Evolutionary conservation across 2,113 vertebrate genomes (phyloP).

Genomic region (Erinaceus europaeus): DNA sequence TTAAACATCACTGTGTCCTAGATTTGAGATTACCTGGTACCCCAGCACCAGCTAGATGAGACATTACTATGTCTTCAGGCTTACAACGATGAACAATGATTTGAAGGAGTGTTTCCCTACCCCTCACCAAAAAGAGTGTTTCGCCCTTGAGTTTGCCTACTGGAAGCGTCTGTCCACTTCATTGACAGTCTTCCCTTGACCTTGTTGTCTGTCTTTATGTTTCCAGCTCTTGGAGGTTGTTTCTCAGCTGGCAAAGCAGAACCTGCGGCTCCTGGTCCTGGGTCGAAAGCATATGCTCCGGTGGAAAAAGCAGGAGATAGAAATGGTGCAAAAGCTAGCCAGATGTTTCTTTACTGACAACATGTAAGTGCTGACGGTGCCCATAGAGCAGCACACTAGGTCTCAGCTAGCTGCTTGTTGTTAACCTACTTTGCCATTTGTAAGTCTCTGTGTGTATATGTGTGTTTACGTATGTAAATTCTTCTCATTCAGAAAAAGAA

Average conservation of each 20-base stretch:
- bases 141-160: neutral
- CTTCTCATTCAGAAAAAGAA: neutral
- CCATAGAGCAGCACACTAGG: neutral
- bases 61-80: neutral
- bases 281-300: conserved; percentile 96
- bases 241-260: conserved; percentile 82
- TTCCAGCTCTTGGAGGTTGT: conserved; percentile 89
- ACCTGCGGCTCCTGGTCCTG: conserved; percentile 88
- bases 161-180: neutral
- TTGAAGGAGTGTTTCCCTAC: conserved; percentile 26
- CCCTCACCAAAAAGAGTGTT: neutral
- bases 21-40: neutral
- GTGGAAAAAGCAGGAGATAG: conserved; percentile 88
- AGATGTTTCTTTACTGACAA: conserved; percentile 96
- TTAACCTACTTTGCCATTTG: neutral
- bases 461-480: neutral
- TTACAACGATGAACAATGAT: conserved; percentile 10
- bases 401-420: neutral
- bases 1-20: no score
- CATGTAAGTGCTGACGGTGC: conserved; percentile 85
- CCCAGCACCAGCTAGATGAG: neutral
- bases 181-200: conserved; percentile 1
- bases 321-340: conserved; percentile 85
- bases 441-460: neutral
- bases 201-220: conserved; percentile 62